Percentiles rank a stretch among this genome's conserved stretches.
These are phyloP conservation scores for Galerucella pusilla DNA, from an alignment of 2,888 invertebrate species.

Conservation along the genomic window DNA sequence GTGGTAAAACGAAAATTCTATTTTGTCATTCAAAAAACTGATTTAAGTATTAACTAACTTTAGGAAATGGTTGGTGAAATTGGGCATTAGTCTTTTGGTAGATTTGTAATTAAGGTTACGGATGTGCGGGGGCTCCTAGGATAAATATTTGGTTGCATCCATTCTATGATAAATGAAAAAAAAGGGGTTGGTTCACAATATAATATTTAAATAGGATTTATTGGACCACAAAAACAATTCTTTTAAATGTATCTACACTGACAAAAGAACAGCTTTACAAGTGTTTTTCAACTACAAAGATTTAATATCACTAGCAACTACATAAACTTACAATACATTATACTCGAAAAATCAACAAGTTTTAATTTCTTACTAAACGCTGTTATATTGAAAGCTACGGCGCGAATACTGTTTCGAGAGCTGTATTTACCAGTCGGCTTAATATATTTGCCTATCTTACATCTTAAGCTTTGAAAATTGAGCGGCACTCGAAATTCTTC, in stretches of 20 bases:
- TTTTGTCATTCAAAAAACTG: too few relatives aligned
- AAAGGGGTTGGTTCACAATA: not conserved
- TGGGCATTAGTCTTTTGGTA: too few relatives aligned
- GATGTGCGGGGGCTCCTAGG: too few relatives aligned
- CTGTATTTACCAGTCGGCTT: not conserved
- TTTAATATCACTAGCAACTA: not conserved
- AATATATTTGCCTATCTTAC: not conserved
- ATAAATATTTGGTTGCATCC: not conserved
- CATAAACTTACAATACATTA: not conserved
- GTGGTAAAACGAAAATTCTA: too few relatives aligned
- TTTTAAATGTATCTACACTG: constrained; percentile 16
- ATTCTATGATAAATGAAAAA: constrained; percentile 8
- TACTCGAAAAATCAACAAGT: constrained; percentile 12
- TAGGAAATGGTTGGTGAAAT: too few relatives aligned
- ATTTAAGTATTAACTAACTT: too few relatives aligned
- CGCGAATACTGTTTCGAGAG: not conserved
- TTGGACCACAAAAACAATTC: constrained; percentile 26
- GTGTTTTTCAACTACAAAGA: not conserved
- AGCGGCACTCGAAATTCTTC: not conserved
- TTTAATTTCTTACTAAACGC: not conserved
- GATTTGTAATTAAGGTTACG: too few relatives aligned
- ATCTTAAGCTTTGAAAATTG: not conserved
- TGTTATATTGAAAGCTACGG: not conserved
- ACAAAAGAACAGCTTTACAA: constrained; percentile 8
- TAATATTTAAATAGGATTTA: constrained; percentile 18